Conservation (phyloP, 30 jellyfish, hydroid and myxozoan species). For the Chironex yamaguchii region DNA sequence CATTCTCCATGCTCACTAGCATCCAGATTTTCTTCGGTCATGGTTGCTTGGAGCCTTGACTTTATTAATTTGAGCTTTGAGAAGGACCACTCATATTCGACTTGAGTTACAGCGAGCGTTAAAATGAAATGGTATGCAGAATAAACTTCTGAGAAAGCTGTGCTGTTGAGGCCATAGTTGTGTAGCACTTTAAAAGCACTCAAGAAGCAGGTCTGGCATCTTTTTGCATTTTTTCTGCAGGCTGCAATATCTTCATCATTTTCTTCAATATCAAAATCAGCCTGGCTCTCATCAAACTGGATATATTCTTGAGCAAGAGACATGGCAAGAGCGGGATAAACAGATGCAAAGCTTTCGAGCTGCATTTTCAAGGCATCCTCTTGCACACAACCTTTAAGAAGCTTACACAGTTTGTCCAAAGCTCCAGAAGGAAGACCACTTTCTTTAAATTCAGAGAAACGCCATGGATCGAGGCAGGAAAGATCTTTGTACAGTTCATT, state of each 20-base stretch:
- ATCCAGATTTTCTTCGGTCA: constrained; percentile 36
- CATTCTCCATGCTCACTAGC: constrained; percentile 43
- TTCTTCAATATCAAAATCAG: constrained; percentile 1
- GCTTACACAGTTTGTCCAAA: constrained; percentile 13
- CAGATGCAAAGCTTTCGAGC: constrained; percentile 22
- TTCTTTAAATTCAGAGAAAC: background rate
- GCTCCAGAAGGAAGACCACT: constrained; percentile 11
- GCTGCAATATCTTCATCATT: constrained; percentile 4
- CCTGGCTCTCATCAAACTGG: background rate
- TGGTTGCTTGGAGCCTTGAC: constrained; percentile 47
- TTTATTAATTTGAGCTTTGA: constrained; percentile 19
- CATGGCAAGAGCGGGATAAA: constrained; percentile 29
- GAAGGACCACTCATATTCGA: constrained; percentile 58
- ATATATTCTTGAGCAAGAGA: constrained; percentile 21
- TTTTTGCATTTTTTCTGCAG: background rate
- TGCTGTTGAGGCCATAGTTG: constrained; percentile 25
- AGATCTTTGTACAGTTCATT: constrained; percentile 46
- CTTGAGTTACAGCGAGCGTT: constrained; percentile 65
- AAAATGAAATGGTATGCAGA: constrained; percentile 17
- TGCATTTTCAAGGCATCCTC: constrained; percentile 11
- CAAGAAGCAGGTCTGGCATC: constrained; percentile 40
- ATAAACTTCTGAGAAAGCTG: constrained; percentile 56
- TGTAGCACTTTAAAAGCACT: constrained; percentile 51
- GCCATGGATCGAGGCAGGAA: constrained; percentile 54
- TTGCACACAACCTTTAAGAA: constrained; percentile 5